A percentile compares a stretch with the other conserved stretches of the same genome.
Conservation (phyloP, 2,113 vertebrate species). For the Orthonyx spaldingii region DNA sequence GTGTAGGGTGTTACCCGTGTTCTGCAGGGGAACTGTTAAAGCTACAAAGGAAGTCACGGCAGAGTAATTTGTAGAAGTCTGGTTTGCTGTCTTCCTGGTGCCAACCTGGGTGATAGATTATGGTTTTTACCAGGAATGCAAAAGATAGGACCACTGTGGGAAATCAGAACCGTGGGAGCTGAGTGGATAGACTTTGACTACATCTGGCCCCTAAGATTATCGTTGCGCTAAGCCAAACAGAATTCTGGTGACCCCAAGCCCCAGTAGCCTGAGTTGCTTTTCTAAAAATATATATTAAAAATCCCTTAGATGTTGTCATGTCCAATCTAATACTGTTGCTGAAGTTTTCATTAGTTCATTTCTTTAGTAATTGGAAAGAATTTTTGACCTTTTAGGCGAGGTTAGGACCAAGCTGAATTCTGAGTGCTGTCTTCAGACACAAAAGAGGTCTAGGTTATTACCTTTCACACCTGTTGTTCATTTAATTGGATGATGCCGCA, state of each 20-base stretch:
- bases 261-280: neutral
- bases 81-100: neutral
- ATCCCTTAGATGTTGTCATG: neutral
- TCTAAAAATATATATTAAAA: neutral
- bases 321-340: neutral
- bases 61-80: slow-evolving; percentile 7
- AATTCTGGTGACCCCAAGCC: neutral
- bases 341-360: slow-evolving; percentile 24
- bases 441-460: slow-evolving; percentile 39
- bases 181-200: neutral
- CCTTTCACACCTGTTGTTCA: slow-evolving; percentile 27
- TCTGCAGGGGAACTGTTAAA: neutral
- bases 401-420: slow-evolving; percentile 44
- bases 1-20: neutral
- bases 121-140: neutral
- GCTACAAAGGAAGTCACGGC: neutral
- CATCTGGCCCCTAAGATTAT: neutral
- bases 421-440: slow-evolving; percentile 15
- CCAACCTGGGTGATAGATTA: neutral
- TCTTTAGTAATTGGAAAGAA: slow-evolving; percentile 37
- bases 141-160: neutral
- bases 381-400: slow-evolving; percentile 19
- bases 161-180: neutral
- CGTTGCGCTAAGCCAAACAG: neutral
- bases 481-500: slow-evolving; percentile 45